Conservation (phyloP, 2,113 vertebrate genomes). For the Trematomus loennbergii region DNA sequence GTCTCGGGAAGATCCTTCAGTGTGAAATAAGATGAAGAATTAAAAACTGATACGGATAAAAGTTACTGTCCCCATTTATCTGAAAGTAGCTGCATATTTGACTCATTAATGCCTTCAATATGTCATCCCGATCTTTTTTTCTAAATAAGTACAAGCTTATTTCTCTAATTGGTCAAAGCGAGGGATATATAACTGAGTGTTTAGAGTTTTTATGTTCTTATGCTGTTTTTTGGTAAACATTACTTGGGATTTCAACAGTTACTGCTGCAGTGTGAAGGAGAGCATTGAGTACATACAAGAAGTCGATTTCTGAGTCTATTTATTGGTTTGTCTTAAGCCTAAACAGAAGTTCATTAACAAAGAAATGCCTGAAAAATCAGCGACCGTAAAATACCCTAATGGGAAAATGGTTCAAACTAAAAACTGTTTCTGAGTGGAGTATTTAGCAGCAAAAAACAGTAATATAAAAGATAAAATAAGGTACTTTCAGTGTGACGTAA, state of each 20-base stretch:
- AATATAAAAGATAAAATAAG: too few relatives aligned
- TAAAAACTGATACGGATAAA: background rate
- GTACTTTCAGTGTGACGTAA: too few relatives aligned
- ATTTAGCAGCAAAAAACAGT: too few relatives aligned
- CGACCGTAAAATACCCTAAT: too few relatives aligned
- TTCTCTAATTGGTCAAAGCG: background rate
- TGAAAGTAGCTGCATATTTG: background rate
- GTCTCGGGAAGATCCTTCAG: background rate
- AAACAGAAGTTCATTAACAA: background rate
- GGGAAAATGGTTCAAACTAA: too few relatives aligned
- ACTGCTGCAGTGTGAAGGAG: background rate
- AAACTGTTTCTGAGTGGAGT: too few relatives aligned
- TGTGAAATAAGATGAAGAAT: background rate
- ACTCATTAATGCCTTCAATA: background rate
- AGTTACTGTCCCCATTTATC: background rate
- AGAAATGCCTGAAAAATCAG: too few relatives aligned
- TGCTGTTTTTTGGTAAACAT: background rate
- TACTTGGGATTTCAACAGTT: background rate
- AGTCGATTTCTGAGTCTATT: background rate
- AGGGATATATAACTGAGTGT: background rate
- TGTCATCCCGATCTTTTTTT: background rate
- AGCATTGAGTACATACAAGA: background rate
- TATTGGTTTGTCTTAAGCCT: slow-evolving; percentile 16
- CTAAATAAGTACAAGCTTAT: background rate
- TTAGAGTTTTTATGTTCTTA: background rate